These are phyloP conservation scores for Chiloscyllium plagiosum DNA, from an alignment of 2,113 vertebrate genomes.

Conservation along the genomic window DNA sequence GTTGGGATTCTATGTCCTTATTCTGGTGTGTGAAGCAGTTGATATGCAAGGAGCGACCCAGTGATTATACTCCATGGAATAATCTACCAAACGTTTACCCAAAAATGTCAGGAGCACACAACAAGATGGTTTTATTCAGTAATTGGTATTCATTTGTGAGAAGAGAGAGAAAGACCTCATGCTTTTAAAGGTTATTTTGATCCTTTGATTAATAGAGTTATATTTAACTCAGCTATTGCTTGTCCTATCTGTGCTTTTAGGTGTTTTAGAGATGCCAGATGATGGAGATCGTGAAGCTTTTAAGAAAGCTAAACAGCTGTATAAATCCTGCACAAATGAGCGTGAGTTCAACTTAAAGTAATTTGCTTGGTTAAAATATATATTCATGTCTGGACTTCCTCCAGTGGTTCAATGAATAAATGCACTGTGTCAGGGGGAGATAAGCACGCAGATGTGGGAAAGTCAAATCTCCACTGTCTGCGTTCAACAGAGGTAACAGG, in stretches of 20 bases:
- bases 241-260: constrained; percentile 52
- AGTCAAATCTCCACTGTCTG: not conserved
- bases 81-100: not conserved
- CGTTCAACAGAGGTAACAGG: not conserved
- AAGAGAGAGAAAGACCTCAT: not conserved
- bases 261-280: constrained; percentile 71
- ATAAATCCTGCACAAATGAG: constrained; percentile 91
- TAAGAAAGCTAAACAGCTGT: constrained; percentile 82
- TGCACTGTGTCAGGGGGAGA: not conserved
- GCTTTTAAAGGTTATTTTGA: not conserved
- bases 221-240: not conserved
- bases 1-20: not conserved
- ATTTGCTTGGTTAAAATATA: not conserved
- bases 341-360: constrained; percentile 60
- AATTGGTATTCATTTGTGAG: not conserved
- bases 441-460: not conserved
- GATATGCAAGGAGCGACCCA: not conserved
- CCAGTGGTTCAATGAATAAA: not conserved
- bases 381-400: not conserved
- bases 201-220: not conserved
- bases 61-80: not conserved
- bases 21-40: not conserved
- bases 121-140: no score
- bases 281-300: constrained; percentile 74
- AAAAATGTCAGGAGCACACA: not conserved